These are phyloP conservation scores for Eulimnadia texana DNA, from an alignment of 1,140 invertebrate genomes.

Conservation along the genomic window DNA sequence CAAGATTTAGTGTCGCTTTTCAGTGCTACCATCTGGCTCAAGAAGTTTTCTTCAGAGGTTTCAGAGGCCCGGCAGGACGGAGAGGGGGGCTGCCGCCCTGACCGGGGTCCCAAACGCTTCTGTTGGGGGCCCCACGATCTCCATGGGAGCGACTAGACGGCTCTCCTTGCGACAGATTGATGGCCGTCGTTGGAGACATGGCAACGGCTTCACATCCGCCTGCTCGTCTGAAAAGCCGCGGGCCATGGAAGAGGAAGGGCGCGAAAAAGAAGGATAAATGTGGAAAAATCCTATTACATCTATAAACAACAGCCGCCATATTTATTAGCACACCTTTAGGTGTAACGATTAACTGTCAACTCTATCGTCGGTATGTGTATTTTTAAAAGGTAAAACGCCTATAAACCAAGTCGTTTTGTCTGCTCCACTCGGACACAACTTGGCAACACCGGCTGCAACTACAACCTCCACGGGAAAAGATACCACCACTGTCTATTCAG, in stretches of 20 bases:
- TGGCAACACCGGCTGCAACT: no score
- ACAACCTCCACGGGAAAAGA: no score
- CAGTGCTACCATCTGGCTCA: conserved; percentile 12
- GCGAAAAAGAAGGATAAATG: not conserved
- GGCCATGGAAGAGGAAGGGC: not conserved
- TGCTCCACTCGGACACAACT: no score
- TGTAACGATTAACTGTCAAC: no score
- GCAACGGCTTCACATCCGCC: conserved; percentile 2
- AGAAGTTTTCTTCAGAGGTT: no score
- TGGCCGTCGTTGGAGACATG: conserved; percentile 11
- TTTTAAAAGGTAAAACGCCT: no score
- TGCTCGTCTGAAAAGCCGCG: not conserved
- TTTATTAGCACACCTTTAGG: not conserved
- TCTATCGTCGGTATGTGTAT: no score
- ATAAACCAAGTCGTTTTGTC: no score
- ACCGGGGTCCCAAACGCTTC: not conserved
- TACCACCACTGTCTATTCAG: no score
- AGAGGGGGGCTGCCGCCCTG: not conserved
- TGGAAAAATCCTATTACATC: not conserved
- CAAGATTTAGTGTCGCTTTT: conserved; percentile 13
- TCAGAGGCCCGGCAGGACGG: no score
- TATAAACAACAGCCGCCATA: not conserved
- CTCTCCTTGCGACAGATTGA: conserved; percentile 8
- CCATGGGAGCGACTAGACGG: conserved; percentile 3
- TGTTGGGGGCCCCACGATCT: conserved; percentile 7